Percentiles rank a stretch among this genome's conserved stretches.
Conservation (phyloP, 2,888 invertebrate species). For the Drosophila anceps region DNA sequence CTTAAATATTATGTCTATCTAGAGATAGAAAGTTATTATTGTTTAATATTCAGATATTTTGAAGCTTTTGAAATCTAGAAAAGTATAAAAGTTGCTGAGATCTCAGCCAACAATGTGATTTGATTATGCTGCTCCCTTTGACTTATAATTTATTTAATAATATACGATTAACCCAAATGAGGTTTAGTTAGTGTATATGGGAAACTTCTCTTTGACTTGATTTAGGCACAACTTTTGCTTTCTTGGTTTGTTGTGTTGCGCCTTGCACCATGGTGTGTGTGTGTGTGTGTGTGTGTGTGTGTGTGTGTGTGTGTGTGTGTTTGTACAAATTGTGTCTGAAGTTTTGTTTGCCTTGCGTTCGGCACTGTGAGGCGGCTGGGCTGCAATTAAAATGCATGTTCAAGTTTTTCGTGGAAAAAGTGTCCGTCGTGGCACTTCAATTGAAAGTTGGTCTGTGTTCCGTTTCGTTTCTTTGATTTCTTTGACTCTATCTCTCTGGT, state of each 20-base stretch:
- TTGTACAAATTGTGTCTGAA: conserved; percentile 71
- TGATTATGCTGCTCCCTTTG: too few species aligned
- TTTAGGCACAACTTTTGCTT: conserved; percentile 30
- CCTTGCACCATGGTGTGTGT: conserved; percentile 19
- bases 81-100: too few species aligned
- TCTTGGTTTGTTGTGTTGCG: conserved; percentile 27
- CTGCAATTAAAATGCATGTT: conserved; percentile 79
- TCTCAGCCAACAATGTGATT: too few species aligned
- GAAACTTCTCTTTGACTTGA: conserved; percentile 3
- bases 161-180: too few species aligned
- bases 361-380: conserved; percentile 46
- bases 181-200: conserved; percentile 30
- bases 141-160: too few species aligned
- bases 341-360: conserved; percentile 68
- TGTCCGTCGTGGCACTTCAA: conserved; percentile 55
- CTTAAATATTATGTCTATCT: too few species aligned
- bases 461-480: conserved; percentile 9
- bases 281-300: conserved; percentile 36
- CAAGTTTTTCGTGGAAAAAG: conserved; percentile 69
- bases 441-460: conserved; percentile 56
- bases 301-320: conserved; percentile 17
- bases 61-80: too few species aligned
- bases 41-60: too few species aligned
- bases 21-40: too few species aligned
- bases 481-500: background rate